Percentiles rank a stretch among this genome's conserved stretches.
Conservation (phyloP, 2,113 vertebrate genomes). For the Notechis scutatus region DNA sequence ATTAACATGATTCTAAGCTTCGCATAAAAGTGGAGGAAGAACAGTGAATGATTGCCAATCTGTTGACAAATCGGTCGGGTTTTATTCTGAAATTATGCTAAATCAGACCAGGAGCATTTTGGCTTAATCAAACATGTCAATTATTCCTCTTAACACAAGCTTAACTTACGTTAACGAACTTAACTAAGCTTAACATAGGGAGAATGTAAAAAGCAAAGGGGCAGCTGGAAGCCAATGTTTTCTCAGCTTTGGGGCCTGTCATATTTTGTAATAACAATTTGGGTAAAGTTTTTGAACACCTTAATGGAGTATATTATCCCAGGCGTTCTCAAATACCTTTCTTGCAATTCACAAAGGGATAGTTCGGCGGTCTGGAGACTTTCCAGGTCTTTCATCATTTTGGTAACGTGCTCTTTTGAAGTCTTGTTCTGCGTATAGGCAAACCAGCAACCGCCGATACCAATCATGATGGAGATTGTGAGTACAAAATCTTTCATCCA, state of each 20-base stretch:
- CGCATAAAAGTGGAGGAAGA: not conserved
- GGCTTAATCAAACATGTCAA: not conserved
- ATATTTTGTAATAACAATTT: not conserved
- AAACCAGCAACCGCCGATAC: constrained; percentile 97
- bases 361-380: constrained; percentile 93
- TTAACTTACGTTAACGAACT: too few species aligned
- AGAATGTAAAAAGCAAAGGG: not conserved
- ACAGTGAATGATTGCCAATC: not conserved
- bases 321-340: constrained; percentile 76
- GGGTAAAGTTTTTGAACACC: not conserved
- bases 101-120: not conserved
- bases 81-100: not conserved
- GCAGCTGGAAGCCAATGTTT: not conserved
- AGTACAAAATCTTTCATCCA: constrained; percentile 98
- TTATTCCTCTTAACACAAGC: not conserved
- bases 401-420: constrained; percentile 92
- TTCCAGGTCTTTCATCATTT: constrained; percentile 99
- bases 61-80: not conserved
- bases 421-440: constrained; percentile 95
- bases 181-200: not conserved
- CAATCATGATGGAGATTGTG: constrained; percentile 94
- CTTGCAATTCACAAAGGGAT: constrained; percentile 91
- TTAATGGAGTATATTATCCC: not conserved
- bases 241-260: not conserved
- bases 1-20: not conserved